phyloP scores from a whole-genome alignment of 2,797 vertebrate genomes.

The Varecia variegata region DNA sequence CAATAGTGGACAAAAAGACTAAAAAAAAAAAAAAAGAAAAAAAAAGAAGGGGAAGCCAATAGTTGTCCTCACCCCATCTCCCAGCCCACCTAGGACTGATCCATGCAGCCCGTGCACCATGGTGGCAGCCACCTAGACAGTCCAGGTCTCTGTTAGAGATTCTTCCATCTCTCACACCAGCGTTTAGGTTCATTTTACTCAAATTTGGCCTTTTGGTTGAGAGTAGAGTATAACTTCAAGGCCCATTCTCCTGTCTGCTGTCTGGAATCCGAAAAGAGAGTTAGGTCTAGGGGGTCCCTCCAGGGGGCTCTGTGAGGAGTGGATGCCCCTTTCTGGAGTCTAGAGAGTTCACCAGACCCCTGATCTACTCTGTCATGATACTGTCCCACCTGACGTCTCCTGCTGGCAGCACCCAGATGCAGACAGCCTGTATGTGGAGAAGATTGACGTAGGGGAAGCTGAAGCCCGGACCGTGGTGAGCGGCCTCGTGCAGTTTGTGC shows the following conservation, averaged over 20 bases:
- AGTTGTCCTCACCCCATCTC: not conserved
- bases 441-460: conserved; percentile 94
- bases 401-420: conserved; percentile 93
- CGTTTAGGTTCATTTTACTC: not conserved
- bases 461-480: conserved; percentile 95
- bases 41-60: not conserved
- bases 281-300: not conserved
- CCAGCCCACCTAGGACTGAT: not conserved
- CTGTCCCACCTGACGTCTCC: not conserved
- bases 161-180: not conserved
- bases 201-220: not conserved
- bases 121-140: not conserved
- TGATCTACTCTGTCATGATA: not conserved
- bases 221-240: not conserved
- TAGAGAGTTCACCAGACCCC: not conserved
- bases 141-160: not conserved
- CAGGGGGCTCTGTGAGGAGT: not conserved
- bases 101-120: not conserved
- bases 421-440: conserved; percentile 94
- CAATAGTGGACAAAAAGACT: too few relatives aligned
- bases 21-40: too few relatives aligned
- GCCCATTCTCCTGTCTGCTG: not conserved
- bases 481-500: conserved; percentile 93
- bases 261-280: not conserved
- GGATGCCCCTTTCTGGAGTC: not conserved